Evolutionary conservation across 2,797 vertebrate species (phyloP), one percentile per base, ranked within the genome.

Genomic region (Spondyliosoma cantharus): DNA sequence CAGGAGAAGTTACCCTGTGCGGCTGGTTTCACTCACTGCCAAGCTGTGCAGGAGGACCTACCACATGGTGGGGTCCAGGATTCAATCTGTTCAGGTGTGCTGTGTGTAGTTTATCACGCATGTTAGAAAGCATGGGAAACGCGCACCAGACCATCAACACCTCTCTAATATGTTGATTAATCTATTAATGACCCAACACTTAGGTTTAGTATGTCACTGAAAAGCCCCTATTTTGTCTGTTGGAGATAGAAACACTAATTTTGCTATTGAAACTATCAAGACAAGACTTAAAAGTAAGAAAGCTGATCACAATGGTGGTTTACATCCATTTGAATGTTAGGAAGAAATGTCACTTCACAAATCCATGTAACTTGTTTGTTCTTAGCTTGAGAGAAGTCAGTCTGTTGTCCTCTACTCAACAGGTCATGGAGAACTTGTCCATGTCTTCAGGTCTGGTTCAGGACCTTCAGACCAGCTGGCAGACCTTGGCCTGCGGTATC

Each of bases 31-130:
- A 3, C 90, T 97, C 19, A 93, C 94, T 32, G 85, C 86, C 45
- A 96, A 96, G 85, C 68, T 97, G 74, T 95, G 91, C 12, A 87
- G 87, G 69, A 95, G 96, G 87, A 94, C 93, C 74, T 96, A 93
- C 85, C 86, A 92, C 7, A 89, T 95, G 89, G 93, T 95, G 24
- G 86, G 94, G 65, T 88, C 70, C 54, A 94, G 87, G 82, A 90
- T 96, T 48, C 93, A 80, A 29, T 93, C 94, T 83, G 91, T 93
- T 49, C 95, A 96, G 87, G 93, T 95, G 54, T 93, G 90, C 80
- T 92, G 93, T 81, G 94, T 95, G 85, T 94, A 95, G 8, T 71
- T 54, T 20, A 53, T 57, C 61, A 42, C 12, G 24, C 22, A 0
- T 16, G 22, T 71, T 69, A 1, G 3, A 63, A 14, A 50, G 45